phyloP scores from a whole-genome alignment of 2,113 vertebrate species.

The Callipepla squamata region DNA sequence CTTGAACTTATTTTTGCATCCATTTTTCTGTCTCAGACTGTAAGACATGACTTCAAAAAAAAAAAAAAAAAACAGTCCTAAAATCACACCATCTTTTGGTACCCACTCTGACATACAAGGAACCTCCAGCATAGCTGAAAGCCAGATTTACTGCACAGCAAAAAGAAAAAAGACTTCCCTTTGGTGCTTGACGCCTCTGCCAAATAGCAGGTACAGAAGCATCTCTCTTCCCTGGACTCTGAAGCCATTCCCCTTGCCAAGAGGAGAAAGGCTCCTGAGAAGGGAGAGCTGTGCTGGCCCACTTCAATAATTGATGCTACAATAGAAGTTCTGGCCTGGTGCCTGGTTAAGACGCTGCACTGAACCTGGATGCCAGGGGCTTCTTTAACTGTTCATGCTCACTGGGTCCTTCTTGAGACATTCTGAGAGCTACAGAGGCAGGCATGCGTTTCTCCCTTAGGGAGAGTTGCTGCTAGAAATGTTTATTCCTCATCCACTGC shows the following conservation, averaged over 20 bases:
- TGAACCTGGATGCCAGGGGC: background rate
- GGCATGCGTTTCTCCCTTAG: background rate
- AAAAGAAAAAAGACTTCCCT: background rate
- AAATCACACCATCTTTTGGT: background rate
- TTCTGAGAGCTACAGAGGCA: background rate
- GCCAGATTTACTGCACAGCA: fast-evolving
- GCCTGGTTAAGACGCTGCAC: background rate
- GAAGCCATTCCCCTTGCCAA: background rate
- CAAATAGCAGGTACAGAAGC: background rate
- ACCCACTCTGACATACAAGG: background rate
- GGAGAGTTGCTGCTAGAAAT: background rate
- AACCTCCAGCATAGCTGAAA: background rate
- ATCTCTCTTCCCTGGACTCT: background rate
- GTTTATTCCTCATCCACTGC: background rate
- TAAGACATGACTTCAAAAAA: background rate
- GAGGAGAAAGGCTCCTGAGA: background rate
- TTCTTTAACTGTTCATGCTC: background rate
- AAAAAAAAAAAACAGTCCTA: too few relatives aligned
- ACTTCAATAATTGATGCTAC: background rate
- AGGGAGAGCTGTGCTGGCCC: background rate
- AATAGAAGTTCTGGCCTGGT: background rate
- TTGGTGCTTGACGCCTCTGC: background rate
- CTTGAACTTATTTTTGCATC: background rate
- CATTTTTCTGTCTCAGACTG: background rate
- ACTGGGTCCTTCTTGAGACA: background rate